A percentile compares a stretch with the other conserved stretches of the same genome.
phyloP scores from a whole-genome alignment of 2,888 invertebrate genomes.

The Drosophila paramelanica region DNA sequence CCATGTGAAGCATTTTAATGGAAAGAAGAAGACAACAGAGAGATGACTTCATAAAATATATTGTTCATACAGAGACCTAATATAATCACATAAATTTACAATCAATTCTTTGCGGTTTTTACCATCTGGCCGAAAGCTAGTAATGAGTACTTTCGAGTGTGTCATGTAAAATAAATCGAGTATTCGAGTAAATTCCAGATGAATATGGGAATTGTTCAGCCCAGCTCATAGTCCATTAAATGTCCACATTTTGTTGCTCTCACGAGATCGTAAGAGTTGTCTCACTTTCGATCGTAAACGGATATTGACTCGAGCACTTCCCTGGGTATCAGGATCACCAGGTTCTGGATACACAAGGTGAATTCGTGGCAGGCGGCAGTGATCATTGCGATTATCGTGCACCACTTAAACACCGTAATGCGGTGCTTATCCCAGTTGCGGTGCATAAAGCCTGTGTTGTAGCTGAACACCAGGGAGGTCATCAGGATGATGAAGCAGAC shows the following conservation, averaged over 20 bases:
- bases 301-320: neutral
- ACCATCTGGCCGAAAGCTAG: neutral
- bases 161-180: no score
- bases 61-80: neutral
- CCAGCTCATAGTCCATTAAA: no score
- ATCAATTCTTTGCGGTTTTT: neutral
- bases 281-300: neutral
- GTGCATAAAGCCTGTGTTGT: constrained; percentile 42
- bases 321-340: constrained; percentile 6
- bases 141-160: neutral
- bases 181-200: no score
- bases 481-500: constrained; percentile 13
- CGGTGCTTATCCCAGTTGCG: constrained; percentile 29
- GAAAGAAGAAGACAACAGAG: neutral
- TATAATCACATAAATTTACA: neutral
- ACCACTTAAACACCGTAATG: constrained; percentile 21
- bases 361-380: constrained; percentile 4
- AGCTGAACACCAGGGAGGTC: constrained; percentile 35
- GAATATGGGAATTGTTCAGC: no score
- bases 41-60: neutral
- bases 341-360: accelerated
- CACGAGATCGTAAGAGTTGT: no score
- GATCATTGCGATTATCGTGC: constrained; percentile 15
- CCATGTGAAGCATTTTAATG: constrained; percentile 15
- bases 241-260: no score